Conservation (phyloP, 2,888 invertebrate species). For the Syrphus vitripennis region DNA sequence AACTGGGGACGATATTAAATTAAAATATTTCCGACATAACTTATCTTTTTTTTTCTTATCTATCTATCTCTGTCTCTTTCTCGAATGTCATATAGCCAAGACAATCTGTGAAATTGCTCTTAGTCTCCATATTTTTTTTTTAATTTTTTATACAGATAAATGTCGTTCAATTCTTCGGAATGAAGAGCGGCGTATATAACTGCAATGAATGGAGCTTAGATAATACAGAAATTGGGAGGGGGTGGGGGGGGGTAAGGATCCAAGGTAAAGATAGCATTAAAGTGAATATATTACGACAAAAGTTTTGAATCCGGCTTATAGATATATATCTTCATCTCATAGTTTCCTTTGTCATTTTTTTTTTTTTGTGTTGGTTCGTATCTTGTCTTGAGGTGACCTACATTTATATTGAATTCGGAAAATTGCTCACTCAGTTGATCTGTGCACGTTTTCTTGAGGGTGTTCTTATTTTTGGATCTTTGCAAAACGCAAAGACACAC, state of each 20-base stretch:
- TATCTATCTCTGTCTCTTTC: not conserved
- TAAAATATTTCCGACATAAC: conserved; percentile 66
- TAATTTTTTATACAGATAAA: not conserved
- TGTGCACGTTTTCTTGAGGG: conserved; percentile 19
- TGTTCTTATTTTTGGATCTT: not conserved
- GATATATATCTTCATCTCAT: not conserved
- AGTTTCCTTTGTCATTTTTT: not conserved
- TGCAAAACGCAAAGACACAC: not conserved
- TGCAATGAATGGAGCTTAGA: not conserved
- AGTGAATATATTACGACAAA: conserved; percentile 44
- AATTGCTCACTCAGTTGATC: not conserved
- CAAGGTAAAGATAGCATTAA: conserved; percentile 31
- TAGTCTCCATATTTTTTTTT: conserved; percentile 5
- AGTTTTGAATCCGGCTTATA: conserved; percentile 43
- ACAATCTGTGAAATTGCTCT: conserved; percentile 43
- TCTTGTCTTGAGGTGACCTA: conserved; percentile 35
- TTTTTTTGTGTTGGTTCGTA: not conserved
- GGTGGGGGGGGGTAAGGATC: not conserved
- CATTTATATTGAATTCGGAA: conserved; percentile 28
- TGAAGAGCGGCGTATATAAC: not conserved
- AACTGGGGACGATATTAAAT: conserved; percentile 57
- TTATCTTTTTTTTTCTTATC: conserved; percentile 18
- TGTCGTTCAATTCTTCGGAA: conserved; percentile 46
- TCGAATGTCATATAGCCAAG: not conserved
- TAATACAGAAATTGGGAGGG: not conserved